These are phyloP conservation scores for Geotrupes spiniger DNA, from an alignment of 2,888 invertebrate genomes.

Conservation along the genomic window DNA sequence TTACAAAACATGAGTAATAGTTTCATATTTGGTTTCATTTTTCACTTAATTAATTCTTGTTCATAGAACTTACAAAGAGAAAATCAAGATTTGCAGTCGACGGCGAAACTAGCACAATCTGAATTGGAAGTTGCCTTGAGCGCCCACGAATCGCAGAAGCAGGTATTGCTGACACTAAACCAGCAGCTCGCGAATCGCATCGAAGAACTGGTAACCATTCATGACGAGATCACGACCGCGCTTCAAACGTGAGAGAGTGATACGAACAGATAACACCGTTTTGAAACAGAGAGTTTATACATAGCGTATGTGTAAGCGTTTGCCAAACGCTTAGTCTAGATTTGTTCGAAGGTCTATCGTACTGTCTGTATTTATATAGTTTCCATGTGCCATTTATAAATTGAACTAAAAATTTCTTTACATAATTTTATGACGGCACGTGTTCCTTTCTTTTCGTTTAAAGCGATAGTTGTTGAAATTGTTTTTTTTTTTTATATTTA, in stretches of 20 bases:
- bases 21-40: too few relatives aligned
- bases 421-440: too few relatives aligned
- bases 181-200: slow-evolving; percentile 79
- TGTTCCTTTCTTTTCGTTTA: too few relatives aligned
- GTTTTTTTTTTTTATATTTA: too few relatives aligned
- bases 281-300: slow-evolving; percentile 6
- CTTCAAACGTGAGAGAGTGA: slow-evolving; percentile 60
- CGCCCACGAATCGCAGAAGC: slow-evolving; percentile 78
- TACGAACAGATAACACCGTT: slow-evolving; percentile 19
- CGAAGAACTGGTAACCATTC: slow-evolving; percentile 76
- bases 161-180: slow-evolving; percentile 77
- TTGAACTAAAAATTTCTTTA: too few relatives aligned
- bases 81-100: slow-evolving; percentile 63
- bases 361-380: too few relatives aligned
- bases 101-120: slow-evolving; percentile 72
- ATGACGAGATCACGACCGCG: slow-evolving; percentile 80
- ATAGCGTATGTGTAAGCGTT: slow-evolving; percentile 13
- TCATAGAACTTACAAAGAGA: slow-evolving; percentile 60
- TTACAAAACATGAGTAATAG: too few relatives aligned
- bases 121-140: slow-evolving; percentile 76
- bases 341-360: too few relatives aligned
- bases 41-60: slow-evolving; percentile 16
- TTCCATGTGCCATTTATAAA: too few relatives aligned
- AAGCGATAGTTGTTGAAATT: too few relatives aligned
- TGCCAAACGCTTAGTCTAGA: too few relatives aligned